These are phyloP conservation scores for Hippopotamus amphibius DNA, from an alignment of 2,113 vertebrate species.

Conservation along the genomic window DNA sequence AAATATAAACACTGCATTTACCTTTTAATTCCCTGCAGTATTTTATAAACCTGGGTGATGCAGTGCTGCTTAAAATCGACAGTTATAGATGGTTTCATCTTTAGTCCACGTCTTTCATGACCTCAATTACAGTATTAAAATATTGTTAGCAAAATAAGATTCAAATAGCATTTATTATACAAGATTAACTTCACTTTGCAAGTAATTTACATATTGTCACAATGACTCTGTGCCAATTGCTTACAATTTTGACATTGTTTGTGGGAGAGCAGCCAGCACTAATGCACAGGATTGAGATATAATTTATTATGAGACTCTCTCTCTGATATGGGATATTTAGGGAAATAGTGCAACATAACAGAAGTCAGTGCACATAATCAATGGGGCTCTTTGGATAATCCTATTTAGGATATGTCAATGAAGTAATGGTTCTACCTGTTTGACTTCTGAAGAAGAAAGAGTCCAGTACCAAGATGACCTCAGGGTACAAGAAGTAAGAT, in stretches of 20 bases:
- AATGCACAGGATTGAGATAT: slow-evolving; percentile 64
- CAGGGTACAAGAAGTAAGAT: not conserved
- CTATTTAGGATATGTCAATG: not conserved
- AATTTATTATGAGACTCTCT: slow-evolving; percentile 75
- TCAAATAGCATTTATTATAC: slow-evolving; percentile 85
- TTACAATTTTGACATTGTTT: slow-evolving; percentile 80
- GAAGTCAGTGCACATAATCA: not conserved
- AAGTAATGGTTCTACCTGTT: not conserved
- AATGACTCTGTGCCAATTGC: slow-evolving; percentile 78
- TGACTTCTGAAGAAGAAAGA: not conserved
- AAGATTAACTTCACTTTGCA: slow-evolving; percentile 82
- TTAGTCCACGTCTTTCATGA: slow-evolving; percentile 83
- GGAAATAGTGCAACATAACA: not conserved
- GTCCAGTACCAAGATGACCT: not conserved
- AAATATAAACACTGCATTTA: not conserved
- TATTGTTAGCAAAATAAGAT: slow-evolving; percentile 89
- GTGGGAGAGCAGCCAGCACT: slow-evolving; percentile 79
- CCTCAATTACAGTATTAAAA: slow-evolving; percentile 88
- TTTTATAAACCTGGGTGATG: slow-evolving; percentile 59
- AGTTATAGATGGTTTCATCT: slow-evolving; percentile 85
- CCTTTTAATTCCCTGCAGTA: slow-evolving; percentile 38
- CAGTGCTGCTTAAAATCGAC: slow-evolving; percentile 78
- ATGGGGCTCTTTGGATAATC: not conserved
- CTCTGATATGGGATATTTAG: slow-evolving; percentile 23
- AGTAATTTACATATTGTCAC: slow-evolving; percentile 87